A percentile compares a stretch with the other conserved stretches of the same genome.
Evolutionary conservation across 2,113 vertebrate species (phyloP).

Genomic region (Synodontis membranacea): DNA sequence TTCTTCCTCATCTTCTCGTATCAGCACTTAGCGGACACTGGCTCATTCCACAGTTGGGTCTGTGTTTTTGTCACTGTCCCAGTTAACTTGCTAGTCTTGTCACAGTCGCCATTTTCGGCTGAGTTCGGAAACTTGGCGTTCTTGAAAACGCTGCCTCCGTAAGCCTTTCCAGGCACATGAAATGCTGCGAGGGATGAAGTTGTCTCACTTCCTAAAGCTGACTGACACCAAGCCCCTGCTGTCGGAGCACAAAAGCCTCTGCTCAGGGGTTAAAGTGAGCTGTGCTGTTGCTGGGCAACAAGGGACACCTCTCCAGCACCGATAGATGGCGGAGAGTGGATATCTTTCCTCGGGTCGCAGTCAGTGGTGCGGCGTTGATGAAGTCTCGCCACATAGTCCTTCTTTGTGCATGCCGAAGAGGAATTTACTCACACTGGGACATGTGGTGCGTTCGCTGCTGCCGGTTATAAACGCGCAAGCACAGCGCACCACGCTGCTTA

Average conservation of each 20-base stretch:
- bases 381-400: conserved; percentile 37
- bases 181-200: conserved; percentile 41
- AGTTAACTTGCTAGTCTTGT: conserved; percentile 26
- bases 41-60: neutral
- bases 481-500: neutral
- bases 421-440: neutral
- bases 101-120: neutral
- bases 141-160: neutral
- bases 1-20: neutral
- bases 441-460: neutral
- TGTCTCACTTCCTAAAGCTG: conserved; percentile 44
- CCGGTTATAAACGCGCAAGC: neutral
- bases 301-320: conserved; percentile 58
- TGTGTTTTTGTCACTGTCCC: neutral
- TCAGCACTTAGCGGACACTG: neutral
- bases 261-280: conserved; percentile 58
- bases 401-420: conserved; percentile 28
- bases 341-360: conserved; percentile 29
- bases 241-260: conserved; percentile 49
- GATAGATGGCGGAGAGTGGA: conserved; percentile 49
- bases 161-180: conserved; percentile 26
- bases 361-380: conserved; percentile 31
- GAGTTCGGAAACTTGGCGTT: neutral
- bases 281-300: conserved; percentile 74
- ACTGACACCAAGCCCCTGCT: conserved; percentile 39